Evolutionary conservation across 2,113 vertebrate species (phyloP).

Genomic region (Bolborhynchus lineola): DNA sequence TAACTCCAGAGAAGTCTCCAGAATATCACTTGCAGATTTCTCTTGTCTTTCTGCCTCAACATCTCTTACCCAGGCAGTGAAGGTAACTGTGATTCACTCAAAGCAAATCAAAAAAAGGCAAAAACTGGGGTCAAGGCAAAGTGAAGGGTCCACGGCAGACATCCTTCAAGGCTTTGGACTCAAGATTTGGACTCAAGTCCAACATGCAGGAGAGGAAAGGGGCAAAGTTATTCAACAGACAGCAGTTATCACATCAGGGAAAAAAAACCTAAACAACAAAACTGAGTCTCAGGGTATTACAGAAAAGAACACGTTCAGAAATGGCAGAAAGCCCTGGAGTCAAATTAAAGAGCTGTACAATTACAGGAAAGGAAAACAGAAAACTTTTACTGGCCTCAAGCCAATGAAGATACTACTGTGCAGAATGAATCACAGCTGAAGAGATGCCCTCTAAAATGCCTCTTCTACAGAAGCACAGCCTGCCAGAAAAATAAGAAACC

Average conservation of each 20-base stretch:
- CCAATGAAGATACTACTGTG: not conserved
- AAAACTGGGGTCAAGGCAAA: not conserved
- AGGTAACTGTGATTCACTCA: not conserved
- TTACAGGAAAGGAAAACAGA: not conserved
- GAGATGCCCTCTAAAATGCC: not conserved
- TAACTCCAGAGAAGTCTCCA: not conserved
- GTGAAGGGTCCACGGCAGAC: not conserved
- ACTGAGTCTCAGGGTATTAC: not conserved
- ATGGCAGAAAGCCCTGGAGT: not conserved
- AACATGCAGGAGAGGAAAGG: not conserved
- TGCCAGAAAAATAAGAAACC: not conserved
- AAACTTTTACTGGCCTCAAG: not conserved
- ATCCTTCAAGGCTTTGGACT: not conserved
- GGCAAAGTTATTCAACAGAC: not conserved
- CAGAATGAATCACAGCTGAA: not conserved
- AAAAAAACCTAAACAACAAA: not conserved
- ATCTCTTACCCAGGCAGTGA: not conserved
- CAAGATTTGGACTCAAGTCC: not conserved
- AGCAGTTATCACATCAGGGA: not conserved
- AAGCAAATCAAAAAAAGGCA: not conserved
- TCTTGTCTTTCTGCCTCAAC: not conserved
- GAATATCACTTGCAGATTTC: not conserved
- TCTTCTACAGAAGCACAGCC: not conserved
- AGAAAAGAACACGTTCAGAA: not conserved
- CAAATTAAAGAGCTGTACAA: not conserved